Conservation (phyloP, 2,888 invertebrate genomes). For the Cataglyphis altisquamis region DNA sequence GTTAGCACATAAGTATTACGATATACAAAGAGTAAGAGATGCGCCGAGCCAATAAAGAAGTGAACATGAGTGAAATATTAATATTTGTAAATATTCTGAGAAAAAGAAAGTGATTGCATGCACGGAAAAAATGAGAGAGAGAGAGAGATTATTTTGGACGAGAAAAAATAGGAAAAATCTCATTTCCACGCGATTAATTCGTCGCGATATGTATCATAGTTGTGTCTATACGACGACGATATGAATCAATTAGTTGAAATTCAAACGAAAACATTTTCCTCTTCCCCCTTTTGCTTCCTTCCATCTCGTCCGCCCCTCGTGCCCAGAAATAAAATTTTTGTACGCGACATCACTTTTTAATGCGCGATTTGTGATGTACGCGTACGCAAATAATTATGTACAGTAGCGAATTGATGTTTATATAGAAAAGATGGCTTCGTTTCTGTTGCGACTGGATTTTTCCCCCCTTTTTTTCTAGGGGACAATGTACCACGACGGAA, state of each 20-base stretch:
- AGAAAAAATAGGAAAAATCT: conserved; percentile 36
- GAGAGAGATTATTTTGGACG: conserved; percentile 56
- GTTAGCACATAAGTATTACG: conserved; percentile 74
- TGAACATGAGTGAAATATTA: conserved; percentile 11
- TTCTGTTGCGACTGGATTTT: conserved; percentile 58
- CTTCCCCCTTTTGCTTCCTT: neutral
- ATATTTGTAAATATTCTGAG: conserved; percentile 51
- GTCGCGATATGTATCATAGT: conserved; percentile 60
- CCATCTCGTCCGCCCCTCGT: neutral
- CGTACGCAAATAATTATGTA: conserved; percentile 59
- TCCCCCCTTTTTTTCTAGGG: conserved; percentile 47
- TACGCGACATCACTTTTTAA: conserved; percentile 1
- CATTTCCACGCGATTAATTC: conserved; percentile 45
- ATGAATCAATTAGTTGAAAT: conserved; percentile 7
- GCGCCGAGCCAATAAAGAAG: neutral
- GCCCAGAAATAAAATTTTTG: neutral
- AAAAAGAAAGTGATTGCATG: conserved; percentile 40
- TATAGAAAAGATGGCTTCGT: conserved; percentile 67
- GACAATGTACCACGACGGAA: conserved; percentile 67
- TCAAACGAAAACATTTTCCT: neutral
- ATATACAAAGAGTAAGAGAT: conserved; percentile 5
- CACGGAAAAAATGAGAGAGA: neutral
- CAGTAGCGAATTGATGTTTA: conserved; percentile 72
- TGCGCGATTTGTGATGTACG: conserved; percentile 7
- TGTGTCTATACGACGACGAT: conserved; percentile 55